These are phyloP conservation scores for Rhea pennata DNA, from an alignment of 2,113 vertebrate species.

Conservation along the genomic window DNA sequence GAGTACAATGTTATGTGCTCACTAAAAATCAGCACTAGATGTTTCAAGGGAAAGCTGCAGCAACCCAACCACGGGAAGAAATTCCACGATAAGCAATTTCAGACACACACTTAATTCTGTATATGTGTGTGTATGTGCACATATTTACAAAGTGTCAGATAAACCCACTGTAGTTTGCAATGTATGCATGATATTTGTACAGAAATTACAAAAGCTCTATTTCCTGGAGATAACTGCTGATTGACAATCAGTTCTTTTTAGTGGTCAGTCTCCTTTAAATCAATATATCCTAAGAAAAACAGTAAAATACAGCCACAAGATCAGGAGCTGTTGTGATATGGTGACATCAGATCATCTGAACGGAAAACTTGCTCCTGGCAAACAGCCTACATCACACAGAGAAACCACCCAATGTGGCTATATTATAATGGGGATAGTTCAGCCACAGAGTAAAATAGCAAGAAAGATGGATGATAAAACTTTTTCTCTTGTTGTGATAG, in stretches of 20 bases:
- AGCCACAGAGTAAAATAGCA: not conserved
- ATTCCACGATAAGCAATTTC: too few relatives aligned
- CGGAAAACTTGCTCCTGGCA: not conserved
- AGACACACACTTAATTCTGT: too few relatives aligned
- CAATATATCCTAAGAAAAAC: not conserved
- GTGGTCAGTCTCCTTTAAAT: not conserved
- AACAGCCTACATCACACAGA: not conserved
- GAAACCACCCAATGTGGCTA: not conserved
- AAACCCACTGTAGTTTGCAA: not conserved
- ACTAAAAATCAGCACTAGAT: too few relatives aligned
- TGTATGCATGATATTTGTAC: not conserved
- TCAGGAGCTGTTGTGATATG: not conserved
- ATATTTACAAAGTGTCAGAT: too few relatives aligned
- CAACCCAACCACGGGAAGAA: too few relatives aligned
- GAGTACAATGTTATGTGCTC: too few relatives aligned
- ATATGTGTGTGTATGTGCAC: not conserved
- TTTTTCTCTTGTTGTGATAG: not conserved
- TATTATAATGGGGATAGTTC: not conserved
- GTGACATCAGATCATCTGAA: not conserved
- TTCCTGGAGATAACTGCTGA: not conserved
- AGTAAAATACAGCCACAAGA: not conserved
- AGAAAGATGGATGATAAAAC: not conserved
- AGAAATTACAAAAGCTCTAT: not conserved
- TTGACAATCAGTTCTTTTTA: not conserved
- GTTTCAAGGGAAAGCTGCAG: too few relatives aligned